Base-by-base conservation (phyloP, 2,888 invertebrate genomes). In the Microdon myrmicae region DNA sequence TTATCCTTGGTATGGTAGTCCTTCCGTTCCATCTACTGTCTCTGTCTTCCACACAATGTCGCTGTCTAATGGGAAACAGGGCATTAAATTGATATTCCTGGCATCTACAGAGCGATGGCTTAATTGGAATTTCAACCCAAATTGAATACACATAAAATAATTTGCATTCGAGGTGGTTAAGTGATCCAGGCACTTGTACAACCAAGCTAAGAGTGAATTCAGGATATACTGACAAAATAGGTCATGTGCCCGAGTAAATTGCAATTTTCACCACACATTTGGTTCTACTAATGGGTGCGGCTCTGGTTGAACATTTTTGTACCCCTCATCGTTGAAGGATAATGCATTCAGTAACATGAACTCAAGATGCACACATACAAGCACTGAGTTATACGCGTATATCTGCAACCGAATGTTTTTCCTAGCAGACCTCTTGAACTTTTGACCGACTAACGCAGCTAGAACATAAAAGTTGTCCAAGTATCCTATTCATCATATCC, bases 171-270 rank as follows among this genome's bases (percentile, higher is more conserved):
- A 49, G 56, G 56, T 26, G 43, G 44, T 45, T 37, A 43, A 48
- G 19, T 35, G 48, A 29, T 43, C 29, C 29, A 22, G 19, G 14
- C 19, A 31, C 31, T 10, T 7, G 16, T 3, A 41, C 12, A 16
- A 41, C 28, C n/a, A n/a, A n/a, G n/a, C n/a, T n/a, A n/a, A n/a
- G n/a, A n/a, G n/a, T n/a, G 13, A 7, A 4, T 8, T 22, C 9
- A 13, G 22, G 32, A 43, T 20, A 48, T 31, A 6, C 16, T 14
- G 10, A 9, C 32, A 20, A 55, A 48, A 51, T 56, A 35, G 56
- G 61, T 64, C 61, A 64, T 47, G 56, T 51, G 55, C 35, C 56
- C 56, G 56, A 49, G 45, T 37, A 45, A 56, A 47, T 56, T 64
- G 61, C 45, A 43, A 51, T 45, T 45, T 56, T 34, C 45, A 38